Conservation (phyloP, 2,113 vertebrate genomes). For the Pluvianellus socialis region DNA sequence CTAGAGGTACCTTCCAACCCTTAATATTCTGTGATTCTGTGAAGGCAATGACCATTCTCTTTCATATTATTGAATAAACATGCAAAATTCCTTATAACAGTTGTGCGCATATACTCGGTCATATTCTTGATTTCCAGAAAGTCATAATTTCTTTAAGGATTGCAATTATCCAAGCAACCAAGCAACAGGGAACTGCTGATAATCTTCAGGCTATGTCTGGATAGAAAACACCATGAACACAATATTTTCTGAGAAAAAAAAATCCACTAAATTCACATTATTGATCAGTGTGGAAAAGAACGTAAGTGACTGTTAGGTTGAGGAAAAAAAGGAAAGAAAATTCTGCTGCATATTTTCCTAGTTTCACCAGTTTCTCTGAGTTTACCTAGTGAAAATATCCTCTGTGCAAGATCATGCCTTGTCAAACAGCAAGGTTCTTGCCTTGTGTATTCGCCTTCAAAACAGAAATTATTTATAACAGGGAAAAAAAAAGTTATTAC, state of each 20-base stretch:
- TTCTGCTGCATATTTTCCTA: not conserved
- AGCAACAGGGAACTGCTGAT: not conserved
- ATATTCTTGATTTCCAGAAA: not conserved
- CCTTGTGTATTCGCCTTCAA: not conserved
- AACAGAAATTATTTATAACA: not conserved
- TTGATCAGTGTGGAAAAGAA: not conserved
- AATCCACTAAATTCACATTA: rapidly evolving
- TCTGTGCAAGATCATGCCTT: not conserved
- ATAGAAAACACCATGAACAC: not conserved
- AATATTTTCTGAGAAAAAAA: not conserved
- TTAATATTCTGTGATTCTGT: no score
- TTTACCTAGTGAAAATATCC: not conserved
- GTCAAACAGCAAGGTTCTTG: not conserved
- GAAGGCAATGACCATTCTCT: not conserved
- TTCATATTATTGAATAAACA: not conserved
- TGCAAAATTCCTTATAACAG: not conserved
- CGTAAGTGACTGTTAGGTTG: not conserved
- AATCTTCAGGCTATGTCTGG: not conserved
- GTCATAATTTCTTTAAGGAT: not conserved
- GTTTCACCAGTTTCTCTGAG: not conserved
- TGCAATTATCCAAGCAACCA: not conserved
- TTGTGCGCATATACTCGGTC: rapidly evolving
- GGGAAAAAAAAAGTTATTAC: not conserved
- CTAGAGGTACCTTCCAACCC: no score
- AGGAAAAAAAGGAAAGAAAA: not conserved